Conservation (phyloP, 1,140 invertebrate species). For the Hypsibius dujardini region DNA sequence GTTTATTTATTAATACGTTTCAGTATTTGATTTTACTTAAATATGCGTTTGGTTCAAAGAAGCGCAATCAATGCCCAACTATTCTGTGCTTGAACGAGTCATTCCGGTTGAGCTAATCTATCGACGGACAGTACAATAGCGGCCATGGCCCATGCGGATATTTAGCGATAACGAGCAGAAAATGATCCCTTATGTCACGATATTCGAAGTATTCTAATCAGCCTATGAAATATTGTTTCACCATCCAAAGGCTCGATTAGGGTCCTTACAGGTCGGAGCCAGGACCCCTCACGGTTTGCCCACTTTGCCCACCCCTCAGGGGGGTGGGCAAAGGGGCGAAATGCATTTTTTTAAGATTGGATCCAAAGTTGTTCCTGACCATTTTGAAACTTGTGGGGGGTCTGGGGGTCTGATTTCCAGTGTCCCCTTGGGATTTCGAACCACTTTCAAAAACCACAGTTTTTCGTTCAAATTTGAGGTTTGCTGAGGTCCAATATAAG, state of each 20-base stretch:
- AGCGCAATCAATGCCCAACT: not conserved
- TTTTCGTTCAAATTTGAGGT: too few relatives aligned
- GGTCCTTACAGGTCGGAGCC: not conserved
- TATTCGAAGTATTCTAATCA: too few relatives aligned
- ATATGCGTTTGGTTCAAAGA: conserved; percentile 17
- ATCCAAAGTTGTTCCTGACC: conserved; percentile 20
- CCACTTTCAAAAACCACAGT: too few relatives aligned
- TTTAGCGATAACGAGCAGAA: conserved; percentile 6
- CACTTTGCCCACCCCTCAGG: conserved; percentile 20
- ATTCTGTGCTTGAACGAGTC: not conserved
- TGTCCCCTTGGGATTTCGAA: too few relatives aligned
- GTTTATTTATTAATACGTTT: too few relatives aligned
- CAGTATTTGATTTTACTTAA: conserved; percentile 15
- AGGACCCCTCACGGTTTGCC: conserved; percentile 16
- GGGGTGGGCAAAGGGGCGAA: conserved; percentile 8
- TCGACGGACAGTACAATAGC: not conserved
- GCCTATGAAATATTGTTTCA: not conserved
- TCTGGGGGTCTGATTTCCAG: too few relatives aligned
- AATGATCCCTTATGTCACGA: not conserved
- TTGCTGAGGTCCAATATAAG: too few relatives aligned
- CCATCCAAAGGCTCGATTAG: not conserved
- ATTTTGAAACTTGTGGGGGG: not conserved
- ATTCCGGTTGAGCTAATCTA: not conserved
- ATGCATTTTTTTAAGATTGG: too few relatives aligned
- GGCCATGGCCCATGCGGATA: not conserved